Evolutionary conservation across 2,888 invertebrate genomes (phyloP), one percentile per base, ranked within the genome.

Genomic region (Eilema depressum): DNA sequence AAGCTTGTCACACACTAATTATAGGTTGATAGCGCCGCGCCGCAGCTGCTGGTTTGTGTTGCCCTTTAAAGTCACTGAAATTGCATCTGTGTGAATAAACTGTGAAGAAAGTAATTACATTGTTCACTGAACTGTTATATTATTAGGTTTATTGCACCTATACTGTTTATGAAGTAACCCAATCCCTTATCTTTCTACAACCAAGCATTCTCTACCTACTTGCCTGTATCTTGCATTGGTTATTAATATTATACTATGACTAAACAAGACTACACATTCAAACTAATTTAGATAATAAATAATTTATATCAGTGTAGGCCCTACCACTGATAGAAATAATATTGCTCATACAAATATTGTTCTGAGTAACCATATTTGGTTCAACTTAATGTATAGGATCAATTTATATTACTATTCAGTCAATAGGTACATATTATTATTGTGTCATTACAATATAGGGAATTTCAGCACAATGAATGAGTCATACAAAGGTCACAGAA

Each of bases 1-100:
- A 83, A 77, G 66, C 66, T 62, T 74, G 74, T 74, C 75, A 70
- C 69, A 72, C 71, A 72, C 74, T 62, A 77, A 72, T 77, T 68
- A 66, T 56, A 62, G 60, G 66, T 63, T 61, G 70, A 69, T 74
- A 75, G 57, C 71, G 62, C 60, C 33, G 71, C 37, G 64, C n/a
- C 63, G 47, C 69, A 73, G 70, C 62, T 74, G 68, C 56, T 57
- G 26, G 20, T 12, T 64, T 68, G 65, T 63, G 61, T 68, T 71
- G 63, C 69, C 37, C 57, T 37, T 66, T n/a, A 62, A 30, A 56
- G 47, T 63, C 57, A 67, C 28, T 28, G 11, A 17, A 4, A 28
- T 63, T 53, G 62, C 47, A 59, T 63, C 56, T 41, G 30, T 56
- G 63, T 66, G 62, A 30, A 65, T 68, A 33, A 26, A 30, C 57